Evolutionary conservation across 35 echinoderm and acorn worm species (phyloP).

Genomic region (Apostichopus japonicus): DNA sequence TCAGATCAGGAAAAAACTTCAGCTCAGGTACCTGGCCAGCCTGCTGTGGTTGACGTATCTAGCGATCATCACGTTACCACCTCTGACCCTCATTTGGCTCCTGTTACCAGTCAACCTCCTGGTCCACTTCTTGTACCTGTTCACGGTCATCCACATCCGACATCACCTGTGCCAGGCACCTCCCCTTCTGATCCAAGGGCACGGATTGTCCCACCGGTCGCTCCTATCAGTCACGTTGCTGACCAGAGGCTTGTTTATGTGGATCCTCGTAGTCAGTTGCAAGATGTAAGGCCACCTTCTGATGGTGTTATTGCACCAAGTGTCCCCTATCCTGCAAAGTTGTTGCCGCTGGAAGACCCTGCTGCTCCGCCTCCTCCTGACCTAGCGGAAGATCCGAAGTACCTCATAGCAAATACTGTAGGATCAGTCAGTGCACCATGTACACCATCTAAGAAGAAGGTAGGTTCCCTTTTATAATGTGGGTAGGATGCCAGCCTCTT

Average conservation of each 20-base stretch:
- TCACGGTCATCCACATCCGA: neutral
- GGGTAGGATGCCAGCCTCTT: too few species aligned
- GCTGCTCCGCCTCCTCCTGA: neutral
- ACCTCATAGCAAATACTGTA: constrained; percentile 3
- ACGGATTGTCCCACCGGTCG: neutral
- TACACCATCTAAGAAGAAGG: constrained; percentile 63
- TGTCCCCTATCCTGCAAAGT: constrained; percentile 2
- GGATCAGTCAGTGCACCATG: constrained; percentile 48
- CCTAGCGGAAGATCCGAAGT: constrained; percentile 10
- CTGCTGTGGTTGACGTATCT: neutral
- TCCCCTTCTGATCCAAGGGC: neutral
- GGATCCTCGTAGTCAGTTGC: neutral
- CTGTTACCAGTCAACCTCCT: neutral
- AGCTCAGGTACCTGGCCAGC: neutral
- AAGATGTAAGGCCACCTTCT: neutral
- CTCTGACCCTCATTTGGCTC: neutral
- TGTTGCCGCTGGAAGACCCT: neutral
- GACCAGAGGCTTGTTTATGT: neutral
- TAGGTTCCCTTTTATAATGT: neutral
- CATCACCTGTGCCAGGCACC: neutral
- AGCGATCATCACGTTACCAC: neutral
- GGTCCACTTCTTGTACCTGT: neutral
- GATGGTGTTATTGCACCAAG: neutral
- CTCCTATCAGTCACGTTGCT: neutral
- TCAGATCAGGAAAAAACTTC: neutral